These are phyloP conservation scores for Poecilia gillii DNA, from an alignment of 2,797 vertebrate species.

Conservation along the genomic window DNA sequence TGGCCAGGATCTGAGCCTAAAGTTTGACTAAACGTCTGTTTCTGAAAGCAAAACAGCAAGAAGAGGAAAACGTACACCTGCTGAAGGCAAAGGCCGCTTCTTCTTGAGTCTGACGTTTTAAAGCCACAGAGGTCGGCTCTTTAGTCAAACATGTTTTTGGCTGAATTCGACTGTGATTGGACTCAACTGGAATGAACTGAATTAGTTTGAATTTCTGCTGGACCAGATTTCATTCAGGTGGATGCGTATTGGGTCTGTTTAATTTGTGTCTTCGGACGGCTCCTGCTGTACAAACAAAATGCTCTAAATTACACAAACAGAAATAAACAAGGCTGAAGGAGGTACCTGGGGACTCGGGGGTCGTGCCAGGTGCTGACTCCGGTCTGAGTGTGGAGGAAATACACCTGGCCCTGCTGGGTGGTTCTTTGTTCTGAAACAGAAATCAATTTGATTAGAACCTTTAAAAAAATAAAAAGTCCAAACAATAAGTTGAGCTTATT, in stretches of 20 bases:
- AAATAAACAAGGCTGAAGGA: not conserved
- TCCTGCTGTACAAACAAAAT: not conserved
- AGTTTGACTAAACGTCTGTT: slow-evolving; percentile 40
- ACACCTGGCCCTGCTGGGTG: slow-evolving; percentile 95
- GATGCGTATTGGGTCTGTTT: not conserved
- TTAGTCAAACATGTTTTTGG: not conserved
- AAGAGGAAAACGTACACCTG: slow-evolving; percentile 23
- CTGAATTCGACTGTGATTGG: not conserved
- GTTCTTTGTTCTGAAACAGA: slow-evolving; percentile 91
- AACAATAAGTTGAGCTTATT: slow-evolving; percentile 8
- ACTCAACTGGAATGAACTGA: not conserved
- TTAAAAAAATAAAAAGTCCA: not conserved
- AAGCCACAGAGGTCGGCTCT: slow-evolving; percentile 8
- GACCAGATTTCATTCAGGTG: not conserved
- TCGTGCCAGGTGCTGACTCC: slow-evolving; percentile 98
- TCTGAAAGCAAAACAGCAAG: slow-evolving; percentile 27
- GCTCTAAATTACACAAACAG: not conserved
- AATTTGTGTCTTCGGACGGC: not conserved
- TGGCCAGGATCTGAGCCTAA: slow-evolving; percentile 21
- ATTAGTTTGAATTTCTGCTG: not conserved
- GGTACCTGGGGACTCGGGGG: slow-evolving; percentile 92
- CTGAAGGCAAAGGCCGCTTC: slow-evolving; percentile 27
- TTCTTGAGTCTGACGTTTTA: slow-evolving; percentile 20
- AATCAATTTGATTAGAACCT: not conserved
- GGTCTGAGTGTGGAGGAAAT: slow-evolving; percentile 96